phyloP scores from a whole-genome alignment of 2,113 vertebrate species.

The Circaetus cinerascens region DNA sequence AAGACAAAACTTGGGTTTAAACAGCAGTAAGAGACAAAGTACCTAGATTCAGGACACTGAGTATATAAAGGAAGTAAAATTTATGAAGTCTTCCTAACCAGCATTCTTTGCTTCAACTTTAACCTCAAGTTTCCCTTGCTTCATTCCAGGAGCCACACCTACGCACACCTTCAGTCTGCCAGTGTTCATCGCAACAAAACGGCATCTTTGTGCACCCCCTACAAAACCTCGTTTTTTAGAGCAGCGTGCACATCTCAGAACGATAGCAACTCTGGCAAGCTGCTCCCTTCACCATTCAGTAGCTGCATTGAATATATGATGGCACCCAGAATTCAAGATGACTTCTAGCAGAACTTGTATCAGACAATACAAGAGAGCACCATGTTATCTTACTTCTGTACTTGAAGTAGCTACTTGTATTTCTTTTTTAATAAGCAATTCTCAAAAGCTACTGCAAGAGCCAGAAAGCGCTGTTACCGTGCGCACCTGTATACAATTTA shows the following conservation, averaged over 20 bases:
- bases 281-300: neutral
- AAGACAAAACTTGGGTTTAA: neutral
- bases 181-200: fast-evolving
- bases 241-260: neutral
- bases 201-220: neutral
- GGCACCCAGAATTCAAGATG: neutral
- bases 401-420: neutral
- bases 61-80: neutral
- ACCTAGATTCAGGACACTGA: neutral
- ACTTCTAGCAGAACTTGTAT: neutral
- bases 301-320: neutral
- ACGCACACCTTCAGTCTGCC: fast-evolving
- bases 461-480: neutral
- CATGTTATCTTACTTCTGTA: neutral
- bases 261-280: neutral
- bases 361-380: neutral
- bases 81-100: neutral
- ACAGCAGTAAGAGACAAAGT: neutral
- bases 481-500: neutral
- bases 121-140: neutral
- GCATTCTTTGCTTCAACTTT: neutral
- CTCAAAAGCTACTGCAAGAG: neutral
- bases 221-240: neutral
- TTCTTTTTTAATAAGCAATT: neutral
- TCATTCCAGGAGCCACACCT: neutral